Conservation (phyloP, 2,888 invertebrate genomes). For the Drosophila siamana region DNA sequence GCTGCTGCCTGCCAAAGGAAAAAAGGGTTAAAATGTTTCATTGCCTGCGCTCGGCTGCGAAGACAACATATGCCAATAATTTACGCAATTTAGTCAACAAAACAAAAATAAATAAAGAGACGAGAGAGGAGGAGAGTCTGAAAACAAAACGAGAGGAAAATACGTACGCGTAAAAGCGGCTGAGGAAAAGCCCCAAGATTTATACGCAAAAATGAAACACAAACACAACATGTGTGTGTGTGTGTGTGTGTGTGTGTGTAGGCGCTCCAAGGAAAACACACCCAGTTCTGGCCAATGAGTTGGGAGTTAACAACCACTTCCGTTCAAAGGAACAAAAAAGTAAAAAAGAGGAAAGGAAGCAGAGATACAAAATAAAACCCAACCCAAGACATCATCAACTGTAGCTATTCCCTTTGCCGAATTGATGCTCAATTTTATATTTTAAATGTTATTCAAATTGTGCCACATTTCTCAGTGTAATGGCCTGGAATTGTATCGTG, state of each 20-base stretch:
- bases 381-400: neutral
- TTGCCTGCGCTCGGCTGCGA: constrained; percentile 58
- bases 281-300: neutral
- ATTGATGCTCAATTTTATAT: constrained; percentile 81
- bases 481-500: constrained; percentile 74
- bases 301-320: constrained; percentile 51
- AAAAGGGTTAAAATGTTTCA: constrained; percentile 82
- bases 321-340: neutral
- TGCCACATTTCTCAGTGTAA: constrained; percentile 81
- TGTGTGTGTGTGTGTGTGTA: constrained; percentile 31
- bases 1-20: constrained; percentile 39
- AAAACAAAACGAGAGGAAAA: constrained; percentile 22
- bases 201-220: constrained; percentile 31
- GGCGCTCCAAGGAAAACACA: constrained; percentile 42
- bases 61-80: constrained; percentile 80
- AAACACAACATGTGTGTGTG: constrained; percentile 31
- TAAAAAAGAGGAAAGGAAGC: too few species aligned
- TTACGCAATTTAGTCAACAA: constrained; percentile 76
- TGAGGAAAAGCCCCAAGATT: constrained; percentile 40
- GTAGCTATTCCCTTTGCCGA: constrained; percentile 33
- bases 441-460: constrained; percentile 80
- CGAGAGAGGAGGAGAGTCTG: too few species aligned
- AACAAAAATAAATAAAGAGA: constrained; percentile 23
- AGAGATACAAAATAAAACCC: too few species aligned
- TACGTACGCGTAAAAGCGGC: neutral